Base-by-base conservation (phyloP, 1,140 invertebrate genomes). In the Sitophilus oryzae region DNA sequence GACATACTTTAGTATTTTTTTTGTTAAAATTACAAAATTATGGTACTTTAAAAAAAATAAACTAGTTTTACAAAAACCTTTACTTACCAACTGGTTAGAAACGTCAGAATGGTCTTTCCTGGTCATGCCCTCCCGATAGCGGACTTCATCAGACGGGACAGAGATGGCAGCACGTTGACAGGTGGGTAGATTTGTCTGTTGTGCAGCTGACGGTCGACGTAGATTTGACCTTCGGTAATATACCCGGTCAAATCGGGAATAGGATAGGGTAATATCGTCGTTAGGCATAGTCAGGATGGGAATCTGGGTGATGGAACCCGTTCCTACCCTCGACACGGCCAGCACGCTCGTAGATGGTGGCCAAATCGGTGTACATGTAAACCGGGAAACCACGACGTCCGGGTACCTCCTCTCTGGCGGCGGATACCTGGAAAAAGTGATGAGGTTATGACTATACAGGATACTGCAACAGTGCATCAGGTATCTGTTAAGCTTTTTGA, bases 101-200 rank as follows among this genome's bases (percentile, higher is more conserved):
- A 86, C 83, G 74, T 86, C 84, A 45, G 83, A 75, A 67, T 86
- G 84, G 65, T 86, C 84, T 67, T 82, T 82, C 58, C 84, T 71
- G 10, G 84, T 86, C 83, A 86, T 86, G 11, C 76, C 81, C 64
- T 85, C 81, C 84, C 84, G 68, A 86, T 86, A 65, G 83, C 84
- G 56, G 83, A 85, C 67, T 86, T 86, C 83, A 86, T 86, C 49
- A 86, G 72, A 73, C 84, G 80, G 35, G 82, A 85, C 56, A 86
- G 68, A 37, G 83, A 86, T 45, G 83, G 84, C 44, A 86, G 67
- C 47, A 86, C 84, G 66, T 86, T 85, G 60, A 86, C 82, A 48
- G 84, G 84, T 56, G 84, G 84, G 68, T 86, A 85, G 56, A 85
- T 83, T 70, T 81, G 80, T 70, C 79, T 73, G 71, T 84, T 83